Evolutionary conservation across 2,888 invertebrate species (phyloP), one percentile per base, ranked within the genome.

Genomic region (Autographa gamma): DNA sequence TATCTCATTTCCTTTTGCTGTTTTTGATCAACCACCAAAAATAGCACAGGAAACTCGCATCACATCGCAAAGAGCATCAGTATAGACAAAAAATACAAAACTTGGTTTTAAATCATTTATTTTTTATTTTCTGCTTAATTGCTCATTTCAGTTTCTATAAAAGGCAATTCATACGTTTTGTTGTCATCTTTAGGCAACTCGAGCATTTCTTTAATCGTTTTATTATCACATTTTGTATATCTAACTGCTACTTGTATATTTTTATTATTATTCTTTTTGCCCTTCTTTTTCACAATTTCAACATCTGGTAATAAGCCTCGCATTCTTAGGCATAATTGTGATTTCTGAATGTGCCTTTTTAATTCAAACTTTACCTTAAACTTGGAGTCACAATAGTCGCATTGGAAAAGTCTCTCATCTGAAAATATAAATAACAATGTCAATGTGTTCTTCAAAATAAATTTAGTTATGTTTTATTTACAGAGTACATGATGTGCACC

Each of bases 361-460:
- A 93, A 66, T 34, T 82, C 72, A 14, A 58, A 34, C 32, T 77
- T 85, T 6, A 69, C 78, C 8, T 77, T 48, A 72, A 87, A 92
- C 25, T 78, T 84, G 9, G 31, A 63, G 1, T 82, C 62, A 60
- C 93, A 94, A 48, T 83, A 77, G 18, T 87, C 79, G 56, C 94
- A 94, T 59, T 82, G 25, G 67, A 75, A 90, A 3, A 80, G 83
- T 58, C 75, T 88, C 63, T 88, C 86, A 62, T 75, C 93, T 93
- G 89, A 65, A 92, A 73, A 69, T 19, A 72, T 58, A 59, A 65
- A 9, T 14, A 31, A 25, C 60, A 52, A 19, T 41, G n/a, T 61
- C 13, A 25, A 60, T 25, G 25, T 25, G 25, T 25, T 25, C 25
- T 25, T 25, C 25, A 25, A 25, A 2, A 25, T 25, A 25, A 25